Conservation (phyloP, 2,797 vertebrate genomes). For the Cuculus canorus region DNA sequence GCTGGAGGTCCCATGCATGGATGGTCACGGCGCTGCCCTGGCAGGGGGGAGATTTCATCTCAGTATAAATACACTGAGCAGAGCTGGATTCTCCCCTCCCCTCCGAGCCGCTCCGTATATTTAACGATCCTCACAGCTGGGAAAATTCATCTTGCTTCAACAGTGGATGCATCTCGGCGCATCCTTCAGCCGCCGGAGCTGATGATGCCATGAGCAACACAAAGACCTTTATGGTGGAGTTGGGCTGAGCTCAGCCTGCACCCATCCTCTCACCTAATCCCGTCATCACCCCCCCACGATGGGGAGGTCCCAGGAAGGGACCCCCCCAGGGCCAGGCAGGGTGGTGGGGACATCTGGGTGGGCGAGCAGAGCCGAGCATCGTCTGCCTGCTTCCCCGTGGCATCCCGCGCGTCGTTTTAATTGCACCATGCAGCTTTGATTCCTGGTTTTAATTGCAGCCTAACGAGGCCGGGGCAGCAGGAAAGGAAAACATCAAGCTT, state of each 20-base stretch:
- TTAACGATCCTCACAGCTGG: not conserved
- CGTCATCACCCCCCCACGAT: accelerated
- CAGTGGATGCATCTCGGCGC: not conserved
- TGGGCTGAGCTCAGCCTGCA: accelerated
- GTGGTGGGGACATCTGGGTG: accelerated
- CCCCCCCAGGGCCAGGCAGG: accelerated
- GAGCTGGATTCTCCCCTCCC: accelerated
- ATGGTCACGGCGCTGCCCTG: not conserved
- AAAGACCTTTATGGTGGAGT: not conserved
- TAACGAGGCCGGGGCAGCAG: slow-evolving; percentile 44
- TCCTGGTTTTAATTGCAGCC: slow-evolving; percentile 53
- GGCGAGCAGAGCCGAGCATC: not conserved
- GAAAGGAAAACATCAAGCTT: slow-evolving; percentile 48
- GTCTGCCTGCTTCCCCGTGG: not conserved
- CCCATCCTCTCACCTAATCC: not conserved
- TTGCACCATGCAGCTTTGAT: slow-evolving; percentile 13
- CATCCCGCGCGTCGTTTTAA: not conserved
- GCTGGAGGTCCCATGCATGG: not conserved
- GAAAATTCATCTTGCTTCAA: not conserved
- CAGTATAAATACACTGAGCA: not conserved
- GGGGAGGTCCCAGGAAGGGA: accelerated
- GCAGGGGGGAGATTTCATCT: not conserved
- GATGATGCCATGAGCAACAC: not conserved
- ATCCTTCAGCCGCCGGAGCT: not conserved
- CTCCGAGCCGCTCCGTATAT: not conserved